Evolutionary conservation across 2,113 vertebrate species (phyloP).

Genomic region (Cranoglanis bouderius): DNA sequence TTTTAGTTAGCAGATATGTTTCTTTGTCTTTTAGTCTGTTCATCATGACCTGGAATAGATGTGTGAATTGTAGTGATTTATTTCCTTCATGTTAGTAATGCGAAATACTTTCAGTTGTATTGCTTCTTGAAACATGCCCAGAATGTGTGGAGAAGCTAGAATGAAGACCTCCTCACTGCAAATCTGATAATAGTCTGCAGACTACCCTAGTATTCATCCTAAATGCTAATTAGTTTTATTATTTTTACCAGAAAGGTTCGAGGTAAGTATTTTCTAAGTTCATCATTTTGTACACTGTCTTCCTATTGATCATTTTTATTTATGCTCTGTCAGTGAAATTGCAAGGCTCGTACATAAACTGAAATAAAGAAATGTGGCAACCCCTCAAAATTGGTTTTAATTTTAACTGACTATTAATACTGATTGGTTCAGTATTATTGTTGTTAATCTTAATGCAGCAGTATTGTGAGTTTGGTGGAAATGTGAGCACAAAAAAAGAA

Average conservation of each 20-base stretch:
- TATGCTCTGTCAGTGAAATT: constrained; percentile 66
- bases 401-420: background rate
- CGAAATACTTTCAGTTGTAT: background rate
- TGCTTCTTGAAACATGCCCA: constrained; percentile 4
- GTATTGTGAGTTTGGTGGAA: background rate
- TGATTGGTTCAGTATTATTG: background rate
- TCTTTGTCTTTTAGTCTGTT: constrained; percentile 59
- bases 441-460: background rate
- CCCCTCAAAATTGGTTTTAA: background rate
- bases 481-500: background rate
- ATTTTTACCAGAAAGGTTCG: constrained; percentile 64
- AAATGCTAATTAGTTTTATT: constrained; percentile 57
- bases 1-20: constrained; percentile 57
- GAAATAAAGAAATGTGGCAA: constrained; percentile 66
- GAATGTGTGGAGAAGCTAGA: constrained; percentile 14
- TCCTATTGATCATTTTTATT: constrained; percentile 62
- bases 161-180: constrained; percentile 41
- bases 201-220: constrained; percentile 47
- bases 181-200: constrained; percentile 51
- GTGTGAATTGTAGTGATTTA: constrained; percentile 42
- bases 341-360: constrained; percentile 56
- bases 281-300: constrained; percentile 69
- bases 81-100: constrained; percentile 15
- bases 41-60: constrained; percentile 47
- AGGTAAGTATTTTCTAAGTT: constrained; percentile 79